Evolutionary conservation across 53 echinoderm and acorn worm species (phyloP).

Genomic region (Pentamera pediparva): DNA sequence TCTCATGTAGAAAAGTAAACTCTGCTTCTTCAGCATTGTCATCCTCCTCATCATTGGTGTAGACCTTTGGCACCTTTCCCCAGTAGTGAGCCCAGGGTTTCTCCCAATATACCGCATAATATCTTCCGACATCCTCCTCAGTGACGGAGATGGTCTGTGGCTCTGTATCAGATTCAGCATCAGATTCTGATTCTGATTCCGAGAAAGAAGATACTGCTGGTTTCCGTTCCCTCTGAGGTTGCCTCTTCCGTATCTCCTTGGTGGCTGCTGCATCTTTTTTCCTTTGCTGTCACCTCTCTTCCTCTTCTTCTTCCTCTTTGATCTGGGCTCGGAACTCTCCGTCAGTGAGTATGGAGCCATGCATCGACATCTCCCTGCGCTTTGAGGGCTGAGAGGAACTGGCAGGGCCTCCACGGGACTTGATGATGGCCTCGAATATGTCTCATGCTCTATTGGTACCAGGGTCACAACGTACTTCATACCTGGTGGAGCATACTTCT

Average conservation of each 20-base stretch:
- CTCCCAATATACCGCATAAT: conserved; percentile 1
- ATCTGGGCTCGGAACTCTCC: background rate
- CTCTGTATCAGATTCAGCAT: conserved; percentile 1
- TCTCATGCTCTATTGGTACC: background rate
- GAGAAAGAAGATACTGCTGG: background rate
- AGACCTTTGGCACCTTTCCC: conserved; percentile 5
- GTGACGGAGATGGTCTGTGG: background rate
- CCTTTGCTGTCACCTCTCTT: background rate
- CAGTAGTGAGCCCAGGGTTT: conserved; percentile 5
- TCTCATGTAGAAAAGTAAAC: background rate
- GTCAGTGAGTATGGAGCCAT: conserved; percentile 11
- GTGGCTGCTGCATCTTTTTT: background rate
- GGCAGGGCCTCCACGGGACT: background rate
- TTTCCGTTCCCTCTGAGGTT: background rate
- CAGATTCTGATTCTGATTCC: background rate
- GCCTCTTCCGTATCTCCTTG: background rate
- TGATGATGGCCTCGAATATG: background rate
- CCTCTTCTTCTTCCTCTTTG: background rate
- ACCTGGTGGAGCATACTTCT: background rate
- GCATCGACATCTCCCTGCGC: conserved; percentile 1
- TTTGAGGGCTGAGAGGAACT: too few species aligned
- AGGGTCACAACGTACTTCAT: conserved; percentile 7
- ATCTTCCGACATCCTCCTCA: background rate
- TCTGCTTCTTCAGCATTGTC: background rate
- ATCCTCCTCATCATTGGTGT: conserved; percentile 16